Conservation (phyloP, 2,888 invertebrate species). For the Trachelus troglodyta region DNA sequence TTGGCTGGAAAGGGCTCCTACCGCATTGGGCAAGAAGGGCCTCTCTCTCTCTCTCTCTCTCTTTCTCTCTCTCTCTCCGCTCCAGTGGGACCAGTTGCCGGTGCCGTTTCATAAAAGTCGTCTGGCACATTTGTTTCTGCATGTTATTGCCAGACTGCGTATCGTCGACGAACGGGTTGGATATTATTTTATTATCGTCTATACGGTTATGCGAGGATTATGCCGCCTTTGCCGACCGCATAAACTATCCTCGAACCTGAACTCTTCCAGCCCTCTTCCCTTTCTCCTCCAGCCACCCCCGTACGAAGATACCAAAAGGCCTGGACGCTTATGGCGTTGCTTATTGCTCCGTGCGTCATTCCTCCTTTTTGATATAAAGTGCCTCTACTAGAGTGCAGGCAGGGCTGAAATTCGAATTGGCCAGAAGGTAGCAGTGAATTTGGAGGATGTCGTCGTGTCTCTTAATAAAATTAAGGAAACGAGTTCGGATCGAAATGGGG, state of each 20-base stretch:
- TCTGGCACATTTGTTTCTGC: conserved; percentile 65
- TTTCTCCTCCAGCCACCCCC: too few species aligned
- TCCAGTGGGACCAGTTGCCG: conserved; percentile 1
- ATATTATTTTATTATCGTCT: conserved; percentile 47
- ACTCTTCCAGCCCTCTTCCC: too few species aligned
- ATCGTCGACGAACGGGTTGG: conserved; percentile 35
- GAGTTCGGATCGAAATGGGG: not conserved
- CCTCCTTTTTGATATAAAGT: too few species aligned
- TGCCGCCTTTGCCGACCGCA: conserved; percentile 20
- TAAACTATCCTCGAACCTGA: not conserved
- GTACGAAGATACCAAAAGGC: too few species aligned
- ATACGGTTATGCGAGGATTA: conserved; percentile 39
- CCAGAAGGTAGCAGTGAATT: too few species aligned
- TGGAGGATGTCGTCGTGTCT: not conserved
- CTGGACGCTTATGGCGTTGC: too few species aligned
- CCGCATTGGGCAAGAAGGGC: not conserved
- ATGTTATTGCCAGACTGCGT: conserved; percentile 58
- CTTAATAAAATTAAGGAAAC: conserved; percentile 4
- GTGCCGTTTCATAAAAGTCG: conserved; percentile 65
- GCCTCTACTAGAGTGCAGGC: too few species aligned
- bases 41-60: too few species aligned
- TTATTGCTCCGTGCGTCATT: too few species aligned
- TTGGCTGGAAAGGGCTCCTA: conserved; percentile 22
- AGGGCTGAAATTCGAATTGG: too few species aligned
- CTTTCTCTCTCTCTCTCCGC: not conserved